Base-by-base conservation (phyloP, 2,113 vertebrate genomes). In the Scomber scombrus region DNA sequence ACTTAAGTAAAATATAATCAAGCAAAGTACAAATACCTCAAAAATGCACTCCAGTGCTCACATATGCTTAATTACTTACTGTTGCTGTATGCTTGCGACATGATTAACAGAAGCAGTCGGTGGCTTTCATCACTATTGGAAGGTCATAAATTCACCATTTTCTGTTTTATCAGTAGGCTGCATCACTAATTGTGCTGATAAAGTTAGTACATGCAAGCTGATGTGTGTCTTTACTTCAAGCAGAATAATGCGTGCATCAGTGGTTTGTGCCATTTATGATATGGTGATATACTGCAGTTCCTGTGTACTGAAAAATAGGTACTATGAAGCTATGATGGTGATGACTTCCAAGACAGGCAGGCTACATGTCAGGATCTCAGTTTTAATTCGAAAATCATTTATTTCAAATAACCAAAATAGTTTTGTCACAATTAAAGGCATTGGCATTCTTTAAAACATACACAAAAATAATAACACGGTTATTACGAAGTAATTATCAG, bases 111-210 rank as follows among this genome's bases (percentile, higher is more conserved):
- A 60, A 61, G 76, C 15, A 13, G 19, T 58, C 1, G 0, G 15
- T 52, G 23, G 8, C 65, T 80, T 66, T 50, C 13, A 66, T 66
- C 54, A 9, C 34, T 43, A 6, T 9, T 9, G 16, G 1, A 21
- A 19, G 31, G 56, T 74, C 57, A 63, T 65, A 85, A 65, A 67
- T 34, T 64, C 54, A 14, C 19, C 13, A 3, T n/a, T 23, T 63
- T 12, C 21, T 78, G 16, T 57, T 73, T 62, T 69, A 69, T 78
- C 23, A 26, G 23, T 26, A 2, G 23, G 23, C 11, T 31, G 5
- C 9, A 10, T 66, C 23, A 47, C 6, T 62, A 13, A 2, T 21
- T 21, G 16, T 73, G 31, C 34, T 74, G 54, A 75, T 66, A 58
- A 65, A 21, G 23, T 3, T 61, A 56, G 71, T 45, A 46, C 58